Conservation (phyloP, 2,888 invertebrate species). For the Chrysomela aeneicollis region DNA sequence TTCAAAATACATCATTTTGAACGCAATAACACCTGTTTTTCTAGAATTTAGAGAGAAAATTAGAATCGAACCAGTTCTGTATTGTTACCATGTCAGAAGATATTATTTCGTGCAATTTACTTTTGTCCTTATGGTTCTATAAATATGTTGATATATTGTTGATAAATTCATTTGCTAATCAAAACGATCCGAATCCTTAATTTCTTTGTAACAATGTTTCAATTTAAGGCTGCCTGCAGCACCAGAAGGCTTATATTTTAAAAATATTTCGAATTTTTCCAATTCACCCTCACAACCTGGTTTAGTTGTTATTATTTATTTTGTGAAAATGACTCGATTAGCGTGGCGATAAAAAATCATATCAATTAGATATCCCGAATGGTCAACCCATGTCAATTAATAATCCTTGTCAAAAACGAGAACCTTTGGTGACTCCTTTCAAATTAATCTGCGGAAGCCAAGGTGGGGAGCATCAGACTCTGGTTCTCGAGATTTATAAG, state of each 20-base stretch:
- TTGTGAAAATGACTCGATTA: too few relatives aligned
- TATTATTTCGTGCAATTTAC: neutral
- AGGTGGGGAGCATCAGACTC: constrained; percentile 40
- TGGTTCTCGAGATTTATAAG: constrained; percentile 52
- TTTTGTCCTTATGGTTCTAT: too few relatives aligned
- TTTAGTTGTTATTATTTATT: too few relatives aligned
- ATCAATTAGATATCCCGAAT: constrained; percentile 6
- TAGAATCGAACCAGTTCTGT: constrained; percentile 2
- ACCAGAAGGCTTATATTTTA: too few relatives aligned
- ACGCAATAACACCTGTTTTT: neutral
- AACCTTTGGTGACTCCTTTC: constrained; percentile 45
- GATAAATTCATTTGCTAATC: too few relatives aligned
- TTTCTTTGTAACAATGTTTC: too few relatives aligned
- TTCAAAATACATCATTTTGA: neutral
- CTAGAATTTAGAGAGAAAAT: constrained; percentile 5
- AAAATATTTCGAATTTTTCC: too few relatives aligned
- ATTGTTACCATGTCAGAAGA: constrained; percentile 8
- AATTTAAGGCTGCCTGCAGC: too few relatives aligned
- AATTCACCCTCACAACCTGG: too few relatives aligned
- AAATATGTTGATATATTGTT: too few relatives aligned
- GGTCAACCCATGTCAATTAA: constrained; percentile 12
- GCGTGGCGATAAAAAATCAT: constrained; percentile 1
- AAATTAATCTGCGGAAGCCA: constrained; percentile 41
- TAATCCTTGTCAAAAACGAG: constrained; percentile 33
- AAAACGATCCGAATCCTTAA: too few relatives aligned